phyloP scores from a whole-genome alignment of 2,888 invertebrate species.

The Meandrusa payeni region DNA sequence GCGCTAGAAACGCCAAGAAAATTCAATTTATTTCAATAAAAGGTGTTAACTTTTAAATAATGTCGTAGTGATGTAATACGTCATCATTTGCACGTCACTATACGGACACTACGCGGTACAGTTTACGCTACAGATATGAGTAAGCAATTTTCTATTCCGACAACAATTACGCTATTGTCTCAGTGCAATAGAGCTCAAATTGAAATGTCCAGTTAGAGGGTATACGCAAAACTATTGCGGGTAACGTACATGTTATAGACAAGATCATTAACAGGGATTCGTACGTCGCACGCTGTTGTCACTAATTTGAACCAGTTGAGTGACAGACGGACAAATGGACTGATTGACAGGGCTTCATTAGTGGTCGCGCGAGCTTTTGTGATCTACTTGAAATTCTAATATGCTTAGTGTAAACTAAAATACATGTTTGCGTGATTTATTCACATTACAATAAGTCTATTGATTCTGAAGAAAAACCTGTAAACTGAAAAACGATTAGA shows the following conservation, averaged over 20 bases:
- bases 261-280: conserved; percentile 57
- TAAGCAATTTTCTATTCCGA: neutral
- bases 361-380: conserved; percentile 31
- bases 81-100: too few species aligned
- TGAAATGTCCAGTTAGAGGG: neutral
- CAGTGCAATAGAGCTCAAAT: neutral
- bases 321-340: conserved; percentile 58
- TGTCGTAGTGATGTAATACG: too few species aligned
- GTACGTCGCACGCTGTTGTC: conserved; percentile 46
- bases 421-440: too few species aligned
- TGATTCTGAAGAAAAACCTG: too few species aligned
- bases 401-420: neutral
- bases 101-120: too few species aligned
- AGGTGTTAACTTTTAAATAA: too few species aligned
- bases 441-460: too few species aligned
- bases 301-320: conserved; percentile 59
- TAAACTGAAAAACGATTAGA: too few species aligned
- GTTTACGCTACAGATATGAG: conserved; percentile 8
- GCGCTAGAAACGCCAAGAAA: too few species aligned
- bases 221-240: conserved; percentile 14
- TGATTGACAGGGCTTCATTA: conserved; percentile 72
- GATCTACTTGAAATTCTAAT: conserved; percentile 4
- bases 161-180: neutral
- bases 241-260: conserved; percentile 34
- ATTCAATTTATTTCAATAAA: too few species aligned